These are phyloP conservation scores for Manis crassicaudata DNA, from an alignment of 2,797 vertebrate genomes.

Conservation along the genomic window DNA sequence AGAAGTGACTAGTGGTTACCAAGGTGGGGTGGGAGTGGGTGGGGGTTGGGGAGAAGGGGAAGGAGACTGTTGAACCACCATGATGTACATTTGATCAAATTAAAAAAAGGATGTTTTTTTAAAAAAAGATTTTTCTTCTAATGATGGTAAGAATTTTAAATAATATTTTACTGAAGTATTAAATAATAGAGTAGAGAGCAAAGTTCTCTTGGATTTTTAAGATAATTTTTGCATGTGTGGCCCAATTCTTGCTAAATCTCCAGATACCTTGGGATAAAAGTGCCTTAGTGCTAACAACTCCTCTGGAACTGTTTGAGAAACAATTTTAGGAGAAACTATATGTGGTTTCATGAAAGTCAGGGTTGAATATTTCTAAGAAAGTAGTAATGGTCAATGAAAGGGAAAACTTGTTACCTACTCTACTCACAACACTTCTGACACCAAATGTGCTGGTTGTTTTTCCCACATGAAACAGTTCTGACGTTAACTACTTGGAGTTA, in stretches of 20 bases:
- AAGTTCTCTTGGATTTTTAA: background rate
- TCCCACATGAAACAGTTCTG: background rate
- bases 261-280: background rate
- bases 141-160: slow-evolving; percentile 40
- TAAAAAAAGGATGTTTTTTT: background rate
- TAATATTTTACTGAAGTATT: slow-evolving; percentile 19
- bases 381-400: background rate
- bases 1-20: no score
- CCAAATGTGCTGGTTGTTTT: background rate
- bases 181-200: background rate
- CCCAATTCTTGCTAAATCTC: background rate
- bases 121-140: background rate
- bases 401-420: background rate
- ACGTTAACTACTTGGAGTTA: background rate
- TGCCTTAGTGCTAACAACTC: background rate
- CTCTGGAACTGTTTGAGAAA: background rate
- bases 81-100: no score
- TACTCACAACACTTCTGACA: background rate
- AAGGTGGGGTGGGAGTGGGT: no score
- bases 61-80: no score
- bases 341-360: background rate
- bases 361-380: background rate
- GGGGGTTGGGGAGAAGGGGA: no score
- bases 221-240: background rate
- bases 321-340: background rate